Conservation (phyloP, 2,113 vertebrate genomes). For the Heterotilapia buettikoferi region DNA sequence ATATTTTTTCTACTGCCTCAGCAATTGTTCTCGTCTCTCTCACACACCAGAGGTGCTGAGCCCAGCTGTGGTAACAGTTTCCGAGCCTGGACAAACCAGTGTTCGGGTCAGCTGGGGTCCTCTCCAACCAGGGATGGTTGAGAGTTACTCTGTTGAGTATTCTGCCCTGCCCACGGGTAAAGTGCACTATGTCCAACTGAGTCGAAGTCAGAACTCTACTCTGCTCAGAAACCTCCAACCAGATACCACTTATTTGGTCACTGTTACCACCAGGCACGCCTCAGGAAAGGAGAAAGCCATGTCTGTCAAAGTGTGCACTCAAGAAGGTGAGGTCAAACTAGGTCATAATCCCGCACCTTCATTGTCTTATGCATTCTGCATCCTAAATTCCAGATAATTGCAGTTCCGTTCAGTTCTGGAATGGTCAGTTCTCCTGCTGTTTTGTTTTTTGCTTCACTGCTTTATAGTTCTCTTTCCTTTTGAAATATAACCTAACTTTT, state of each 20-base stretch:
- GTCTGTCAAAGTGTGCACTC: constrained; percentile 87
- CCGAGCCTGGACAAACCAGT: constrained; percentile 74
- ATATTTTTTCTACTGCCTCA: neutral
- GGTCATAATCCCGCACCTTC: neutral
- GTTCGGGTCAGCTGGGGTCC: constrained; percentile 88
- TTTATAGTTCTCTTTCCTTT: neutral
- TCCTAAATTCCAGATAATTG: constrained; percentile 11
- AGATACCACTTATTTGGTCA: constrained; percentile 87
- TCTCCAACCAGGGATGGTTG: constrained; percentile 59
- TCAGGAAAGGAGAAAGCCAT: constrained; percentile 84
- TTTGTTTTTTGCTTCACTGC: neutral
- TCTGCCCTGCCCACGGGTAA: constrained; percentile 77
- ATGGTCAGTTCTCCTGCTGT: neutral
- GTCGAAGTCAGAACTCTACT: constrained; percentile 74
- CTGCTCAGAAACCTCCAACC: constrained; percentile 79
- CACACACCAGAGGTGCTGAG: constrained; percentile 63
- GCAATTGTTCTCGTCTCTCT: neutral
- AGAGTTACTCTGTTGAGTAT: constrained; percentile 78
- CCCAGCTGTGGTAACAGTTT: constrained; percentile 77
- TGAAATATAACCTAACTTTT: neutral
- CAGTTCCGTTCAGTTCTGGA: neutral
- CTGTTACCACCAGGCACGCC: constrained; percentile 76
- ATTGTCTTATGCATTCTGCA: neutral
- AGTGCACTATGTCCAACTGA: constrained; percentile 65
- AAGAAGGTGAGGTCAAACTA: constrained; percentile 66